phyloP scores from a whole-genome alignment of 2,888 invertebrate genomes.

The Kryphioiulus occultus region DNA sequence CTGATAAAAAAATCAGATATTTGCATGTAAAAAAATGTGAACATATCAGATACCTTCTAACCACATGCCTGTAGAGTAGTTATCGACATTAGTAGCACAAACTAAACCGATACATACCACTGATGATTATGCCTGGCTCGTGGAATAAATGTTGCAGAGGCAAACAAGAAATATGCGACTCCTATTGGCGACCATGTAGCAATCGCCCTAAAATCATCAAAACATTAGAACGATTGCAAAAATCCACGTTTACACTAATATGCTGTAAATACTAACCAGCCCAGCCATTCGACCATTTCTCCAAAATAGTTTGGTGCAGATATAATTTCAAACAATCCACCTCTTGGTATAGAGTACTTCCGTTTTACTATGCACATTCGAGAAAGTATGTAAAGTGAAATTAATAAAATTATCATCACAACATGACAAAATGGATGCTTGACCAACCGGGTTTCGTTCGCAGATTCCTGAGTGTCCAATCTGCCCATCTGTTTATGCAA shows the following conservation, averaged over 20 bases:
- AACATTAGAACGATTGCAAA: background rate
- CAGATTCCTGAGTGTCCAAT: conserved; percentile 37
- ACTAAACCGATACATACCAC: conserved; percentile 4
- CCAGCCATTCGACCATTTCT: conserved; percentile 46
- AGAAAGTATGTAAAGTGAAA: background rate
- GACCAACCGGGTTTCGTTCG: background rate
- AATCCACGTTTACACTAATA: background rate
- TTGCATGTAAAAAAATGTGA: no score
- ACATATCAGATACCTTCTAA: no score
- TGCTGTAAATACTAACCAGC: background rate
- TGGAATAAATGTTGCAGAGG: conserved; percentile 39
- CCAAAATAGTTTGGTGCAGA: conserved; percentile 46
- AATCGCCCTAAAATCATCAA: conserved; percentile 45
- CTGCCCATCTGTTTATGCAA: conserved; percentile 28
- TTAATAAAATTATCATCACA: no score
- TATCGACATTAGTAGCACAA: no score
- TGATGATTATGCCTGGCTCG: conserved; percentile 40
- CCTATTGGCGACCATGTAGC: conserved; percentile 44
- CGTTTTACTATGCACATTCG: background rate
- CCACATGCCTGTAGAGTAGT: no score
- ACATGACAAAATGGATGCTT: background rate
- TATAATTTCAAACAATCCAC: background rate
- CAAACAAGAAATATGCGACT: conserved; percentile 11
- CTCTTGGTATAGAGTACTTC: conserved; percentile 29
- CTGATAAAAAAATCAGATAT: no score